Evolutionary conservation across 2,113 vertebrate genomes (phyloP).

Genomic region (Hirundichthys speculiger): DNA sequence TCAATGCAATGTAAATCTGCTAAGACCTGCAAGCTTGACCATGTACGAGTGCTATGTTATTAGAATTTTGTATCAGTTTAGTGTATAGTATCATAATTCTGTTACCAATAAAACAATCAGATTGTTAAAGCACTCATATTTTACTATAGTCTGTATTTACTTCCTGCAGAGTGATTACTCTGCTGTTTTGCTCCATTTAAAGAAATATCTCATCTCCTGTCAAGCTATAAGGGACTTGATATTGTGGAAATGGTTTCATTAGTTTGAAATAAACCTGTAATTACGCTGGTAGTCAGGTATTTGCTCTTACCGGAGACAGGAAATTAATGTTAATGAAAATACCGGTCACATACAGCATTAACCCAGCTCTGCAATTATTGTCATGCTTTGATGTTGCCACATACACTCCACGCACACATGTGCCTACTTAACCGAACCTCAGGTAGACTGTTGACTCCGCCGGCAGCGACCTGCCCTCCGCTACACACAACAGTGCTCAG

Average conservation of each 20-base stretch:
- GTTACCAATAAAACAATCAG: neutral
- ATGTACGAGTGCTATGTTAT: conserved; percentile 51
- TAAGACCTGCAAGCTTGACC: conserved; percentile 68
- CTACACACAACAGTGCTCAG: conserved; percentile 30
- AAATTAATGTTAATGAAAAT: conserved; percentile 94
- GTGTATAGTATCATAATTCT: conserved; percentile 1
- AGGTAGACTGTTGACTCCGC: conserved; percentile 60
- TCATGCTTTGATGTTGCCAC: conserved; percentile 75
- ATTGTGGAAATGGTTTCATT: conserved; percentile 85
- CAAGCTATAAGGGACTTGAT: conserved; percentile 81
- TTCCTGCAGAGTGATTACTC: conserved; percentile 10
- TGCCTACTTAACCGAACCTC: conserved; percentile 64
- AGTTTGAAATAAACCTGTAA: conserved; percentile 89
- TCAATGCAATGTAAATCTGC: conserved; percentile 75
- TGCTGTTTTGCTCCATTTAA: conserved; percentile 50
- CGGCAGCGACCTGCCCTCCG: conserved; percentile 46
- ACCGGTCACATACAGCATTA: conserved; percentile 83
- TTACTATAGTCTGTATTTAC: conserved; percentile 30
- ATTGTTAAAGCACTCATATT: conserved; percentile 17
- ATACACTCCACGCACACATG: conserved; percentile 58
- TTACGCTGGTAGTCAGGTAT: conserved; percentile 88
- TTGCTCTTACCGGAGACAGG: conserved; percentile 85
- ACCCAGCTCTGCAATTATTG: conserved; percentile 86
- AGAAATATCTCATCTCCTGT: conserved; percentile 69
- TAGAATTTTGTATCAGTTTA: conserved; percentile 36